These are phyloP conservation scores for Kryptopterus vitreolus DNA, from an alignment of 2,797 vertebrate genomes.

Conservation along the genomic window DNA sequence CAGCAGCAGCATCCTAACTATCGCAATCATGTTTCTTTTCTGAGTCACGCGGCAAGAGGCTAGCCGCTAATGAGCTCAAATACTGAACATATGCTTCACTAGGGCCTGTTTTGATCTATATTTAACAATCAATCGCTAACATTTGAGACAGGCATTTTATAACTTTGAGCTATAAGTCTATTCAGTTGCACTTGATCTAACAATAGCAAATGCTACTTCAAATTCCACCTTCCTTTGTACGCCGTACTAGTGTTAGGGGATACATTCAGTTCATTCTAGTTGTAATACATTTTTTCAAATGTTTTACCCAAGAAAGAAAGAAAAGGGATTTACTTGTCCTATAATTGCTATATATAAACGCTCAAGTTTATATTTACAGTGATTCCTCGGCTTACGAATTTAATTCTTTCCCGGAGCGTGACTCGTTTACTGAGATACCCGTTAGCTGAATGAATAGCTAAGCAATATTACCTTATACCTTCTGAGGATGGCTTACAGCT, in stretches of 20 bases:
- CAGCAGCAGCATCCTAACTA: slow-evolving; percentile 26
- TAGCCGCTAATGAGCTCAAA: slow-evolving; percentile 44
- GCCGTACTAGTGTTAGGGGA: not conserved
- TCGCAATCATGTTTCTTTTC: slow-evolving; percentile 1
- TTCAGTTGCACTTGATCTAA: not conserved
- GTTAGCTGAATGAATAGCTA: too few relatives aligned
- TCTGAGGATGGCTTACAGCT: too few relatives aligned
- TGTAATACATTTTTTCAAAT: not conserved
- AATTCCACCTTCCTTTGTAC: not conserved
- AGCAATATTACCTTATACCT: too few relatives aligned
- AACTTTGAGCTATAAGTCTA: not conserved
- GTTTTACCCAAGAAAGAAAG: not conserved
- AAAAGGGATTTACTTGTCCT: too few relatives aligned
- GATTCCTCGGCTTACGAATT: too few relatives aligned
- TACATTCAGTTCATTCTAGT: not conserved
- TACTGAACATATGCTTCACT: slow-evolving; percentile 20
- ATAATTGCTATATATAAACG: too few relatives aligned
- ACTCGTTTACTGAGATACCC: too few relatives aligned
- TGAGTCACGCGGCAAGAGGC: slow-evolving; percentile 40
- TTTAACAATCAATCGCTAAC: slow-evolving; percentile 22
- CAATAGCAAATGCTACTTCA: not conserved
- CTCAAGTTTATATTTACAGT: not conserved
- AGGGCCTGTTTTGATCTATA: slow-evolving; percentile 37
- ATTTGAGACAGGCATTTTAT: not conserved
- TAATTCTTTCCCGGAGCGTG: too few relatives aligned